Base-by-base conservation (phyloP, 1,140 invertebrate species). In the Pinna nobilis region DNA sequence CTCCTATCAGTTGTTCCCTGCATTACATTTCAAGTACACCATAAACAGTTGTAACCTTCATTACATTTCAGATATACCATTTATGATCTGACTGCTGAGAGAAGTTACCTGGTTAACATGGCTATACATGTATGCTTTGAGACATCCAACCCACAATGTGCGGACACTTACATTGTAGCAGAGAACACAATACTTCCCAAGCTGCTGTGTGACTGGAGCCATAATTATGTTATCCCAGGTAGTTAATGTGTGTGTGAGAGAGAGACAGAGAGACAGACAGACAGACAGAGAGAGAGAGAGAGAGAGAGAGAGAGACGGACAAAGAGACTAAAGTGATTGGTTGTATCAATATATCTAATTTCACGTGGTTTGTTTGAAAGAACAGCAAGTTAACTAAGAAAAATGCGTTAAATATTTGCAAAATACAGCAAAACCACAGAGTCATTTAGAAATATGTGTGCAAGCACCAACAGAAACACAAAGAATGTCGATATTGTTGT, bases 111-210 rank as follows among this genome's bases (percentile, higher is more conserved):
- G 9, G 63, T 77, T 13, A 51, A 49, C 37, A 28, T 77, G 13
- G 69, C 63, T n/a, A 25, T 72, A 3, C 64, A 44, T 33, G 59
- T 68, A n/a, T 77, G 75, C 33, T 68, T 63, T 15, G 59, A 67
- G 9, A 49, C 66, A 9, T 37, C 33, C 37, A 37, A 25, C 2
- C 49, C 63, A 32, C 28, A 50, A 18, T 41, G 41, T n/a, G 44
- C 49, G 18, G 20, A 47, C 20, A 41, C 39, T 23, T 47, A 53
- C 23, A 44, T 30, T 18, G 53, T 69, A 25, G 30, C 32, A 28
- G 20, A 57, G 28, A 44, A 55, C 23, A 55, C 53, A 41, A 28
- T 57, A 4, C 39, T 69, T 20, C 66, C 66, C 11, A 69, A 69
- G 35, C 35, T 28, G 44, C 39, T 69, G 51, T 69, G 66, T 32